Percentiles rank a stretch among this genome's conserved stretches.
Evolutionary conservation across 2,797 vertebrate genomes (phyloP).

Genomic region (Acrocephalus scirpaceus): DNA sequence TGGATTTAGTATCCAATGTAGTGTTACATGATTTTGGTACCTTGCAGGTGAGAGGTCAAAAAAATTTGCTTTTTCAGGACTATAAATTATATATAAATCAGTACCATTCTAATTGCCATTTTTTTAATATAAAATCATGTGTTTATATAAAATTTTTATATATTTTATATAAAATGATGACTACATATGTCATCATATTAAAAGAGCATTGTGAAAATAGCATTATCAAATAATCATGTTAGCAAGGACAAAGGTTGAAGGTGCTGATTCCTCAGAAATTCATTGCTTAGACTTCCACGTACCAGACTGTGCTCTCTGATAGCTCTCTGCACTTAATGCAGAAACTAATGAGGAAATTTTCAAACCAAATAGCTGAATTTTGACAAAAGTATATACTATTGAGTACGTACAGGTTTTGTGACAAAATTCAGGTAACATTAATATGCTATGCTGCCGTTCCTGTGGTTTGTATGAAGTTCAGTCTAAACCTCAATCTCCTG

Average conservation of each 20-base stretch:
- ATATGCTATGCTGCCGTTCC: neutral
- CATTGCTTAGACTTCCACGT: neutral
- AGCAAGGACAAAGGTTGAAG: neutral
- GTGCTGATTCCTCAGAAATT: neutral
- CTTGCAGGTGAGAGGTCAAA: neutral
- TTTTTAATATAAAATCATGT: neutral
- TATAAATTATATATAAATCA: neutral
- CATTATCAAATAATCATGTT: neutral
- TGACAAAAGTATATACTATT: neutral
- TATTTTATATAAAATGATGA: neutral
- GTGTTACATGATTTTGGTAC: neutral
- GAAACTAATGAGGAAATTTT: neutral
- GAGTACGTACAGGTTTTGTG: neutral
- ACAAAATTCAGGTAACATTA: neutral
- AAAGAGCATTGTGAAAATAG: neutral
- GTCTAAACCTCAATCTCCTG: neutral
- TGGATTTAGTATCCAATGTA: neutral
- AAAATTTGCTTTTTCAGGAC: neutral
- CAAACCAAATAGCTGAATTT: neutral
- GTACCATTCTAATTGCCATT: neutral
- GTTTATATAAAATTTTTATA: neutral
- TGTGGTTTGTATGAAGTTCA: neutral
- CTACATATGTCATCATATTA: neutral
- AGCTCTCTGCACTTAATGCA: neutral
- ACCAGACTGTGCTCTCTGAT: neutral